Conservation (phyloP, 2,888 invertebrate species). For the Dendrolimus houi region DNA sequence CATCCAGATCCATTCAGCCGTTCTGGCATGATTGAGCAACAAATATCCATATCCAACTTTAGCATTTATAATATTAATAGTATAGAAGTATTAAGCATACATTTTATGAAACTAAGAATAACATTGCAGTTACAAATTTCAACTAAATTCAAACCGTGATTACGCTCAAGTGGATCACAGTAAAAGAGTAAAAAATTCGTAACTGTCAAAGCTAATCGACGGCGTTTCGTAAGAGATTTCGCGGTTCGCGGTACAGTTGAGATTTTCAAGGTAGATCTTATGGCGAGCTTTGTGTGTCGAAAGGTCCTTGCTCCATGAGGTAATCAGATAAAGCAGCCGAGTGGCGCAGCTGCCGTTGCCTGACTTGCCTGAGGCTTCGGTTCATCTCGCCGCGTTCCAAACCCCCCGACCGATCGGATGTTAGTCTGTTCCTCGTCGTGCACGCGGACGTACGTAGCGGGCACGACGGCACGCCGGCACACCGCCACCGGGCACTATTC, state of each 20-base stretch:
- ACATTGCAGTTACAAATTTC: too few species aligned
- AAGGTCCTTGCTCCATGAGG: conserved; percentile 72
- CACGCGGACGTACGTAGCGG: conserved; percentile 53
- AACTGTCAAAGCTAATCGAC: conserved; percentile 21
- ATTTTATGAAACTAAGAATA: too few species aligned
- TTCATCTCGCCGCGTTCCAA: conserved; percentile 42
- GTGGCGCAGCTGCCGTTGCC: conserved; percentile 49
- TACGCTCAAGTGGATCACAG: neutral
- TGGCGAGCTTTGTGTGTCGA: conserved; percentile 62
- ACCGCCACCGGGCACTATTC: conserved; percentile 10
- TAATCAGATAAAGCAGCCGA: conserved; percentile 59
- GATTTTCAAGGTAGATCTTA: conserved; percentile 68
- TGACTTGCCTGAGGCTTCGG: conserved; percentile 18
- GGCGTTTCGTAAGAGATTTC: conserved; percentile 46
- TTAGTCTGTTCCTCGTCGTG: conserved; percentile 60
- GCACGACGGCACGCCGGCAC: conserved; percentile 24
- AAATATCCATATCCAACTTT: too few species aligned
- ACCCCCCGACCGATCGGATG: conserved; percentile 19
- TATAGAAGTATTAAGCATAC: too few species aligned
- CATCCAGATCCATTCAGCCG: too few species aligned
- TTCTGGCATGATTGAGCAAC: too few species aligned
- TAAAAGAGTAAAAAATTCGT: conserved; percentile 11
- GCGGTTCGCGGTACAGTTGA: conserved; percentile 28
- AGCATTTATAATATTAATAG: too few species aligned
- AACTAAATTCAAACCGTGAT: neutral